Percentiles rank a stretch among this genome's conserved stretches.
Conservation (phyloP, 2,113 vertebrate species). For the Zosterops hypoxanthus region DNA sequence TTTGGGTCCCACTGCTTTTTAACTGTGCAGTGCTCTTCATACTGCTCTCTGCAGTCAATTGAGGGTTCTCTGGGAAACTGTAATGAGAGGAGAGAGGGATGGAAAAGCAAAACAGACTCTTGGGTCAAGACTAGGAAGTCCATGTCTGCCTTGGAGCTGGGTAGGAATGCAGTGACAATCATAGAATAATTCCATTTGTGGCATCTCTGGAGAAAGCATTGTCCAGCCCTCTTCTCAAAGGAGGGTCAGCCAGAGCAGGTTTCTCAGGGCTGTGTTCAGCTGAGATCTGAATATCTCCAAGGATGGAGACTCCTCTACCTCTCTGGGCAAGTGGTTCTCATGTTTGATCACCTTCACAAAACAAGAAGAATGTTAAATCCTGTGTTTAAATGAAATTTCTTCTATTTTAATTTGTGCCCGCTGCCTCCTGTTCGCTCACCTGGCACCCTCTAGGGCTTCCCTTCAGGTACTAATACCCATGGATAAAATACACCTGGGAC, state of each 20-base stretch:
- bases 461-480: neutral
- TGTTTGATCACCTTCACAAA: neutral
- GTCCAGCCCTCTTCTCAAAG: neutral
- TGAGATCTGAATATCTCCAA: neutral
- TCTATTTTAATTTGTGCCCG: accelerated
- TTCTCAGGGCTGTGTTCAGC: neutral
- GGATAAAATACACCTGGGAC: neutral
- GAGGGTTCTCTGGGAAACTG: neutral
- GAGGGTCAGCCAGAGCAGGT: neutral
- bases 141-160: neutral
- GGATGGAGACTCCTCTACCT: neutral
- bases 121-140: neutral
- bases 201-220: neutral
- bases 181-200: neutral
- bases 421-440: neutral
- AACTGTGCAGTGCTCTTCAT: neutral
- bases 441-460: neutral
- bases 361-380: neutral
- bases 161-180: neutral
- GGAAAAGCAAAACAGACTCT: accelerated
- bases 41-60: neutral
- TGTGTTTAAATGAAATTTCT: neutral
- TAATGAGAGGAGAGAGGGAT: neutral
- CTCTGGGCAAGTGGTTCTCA: neutral
- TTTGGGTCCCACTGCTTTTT: neutral